These are phyloP conservation scores for Eustalomyia histrio DNA, from an alignment of 2,888 invertebrate genomes.

Conservation along the genomic window DNA sequence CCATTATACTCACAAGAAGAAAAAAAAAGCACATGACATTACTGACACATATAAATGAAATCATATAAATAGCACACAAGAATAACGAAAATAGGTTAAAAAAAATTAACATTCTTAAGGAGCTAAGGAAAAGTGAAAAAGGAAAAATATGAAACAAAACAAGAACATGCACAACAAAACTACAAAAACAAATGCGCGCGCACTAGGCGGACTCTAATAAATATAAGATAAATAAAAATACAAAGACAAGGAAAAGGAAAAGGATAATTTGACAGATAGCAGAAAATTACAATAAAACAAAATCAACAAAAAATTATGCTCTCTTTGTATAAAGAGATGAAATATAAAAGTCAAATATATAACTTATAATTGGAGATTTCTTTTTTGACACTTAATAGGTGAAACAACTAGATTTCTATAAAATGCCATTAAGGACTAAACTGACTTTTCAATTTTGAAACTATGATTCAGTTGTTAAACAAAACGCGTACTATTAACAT, in stretches of 20 bases:
- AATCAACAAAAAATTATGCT: background rate
- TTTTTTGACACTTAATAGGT: conserved; percentile 24
- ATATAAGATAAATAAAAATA: background rate
- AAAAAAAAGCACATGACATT: conserved; percentile 45
- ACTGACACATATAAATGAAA: conserved; percentile 53
- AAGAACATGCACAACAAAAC: background rate
- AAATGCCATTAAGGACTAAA: conserved; percentile 22
- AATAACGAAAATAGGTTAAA: conserved; percentile 3
- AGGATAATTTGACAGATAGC: conserved; percentile 44
- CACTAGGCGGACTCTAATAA: conserved; percentile 49
- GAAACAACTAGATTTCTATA: background rate
- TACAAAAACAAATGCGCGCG: conserved; percentile 54
- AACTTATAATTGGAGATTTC: background rate
- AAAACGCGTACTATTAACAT: conserved; percentile 59
- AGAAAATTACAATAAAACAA: background rate
- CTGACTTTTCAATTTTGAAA: conserved; percentile 33
- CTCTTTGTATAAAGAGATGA: background rate
- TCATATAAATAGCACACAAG: background rate
- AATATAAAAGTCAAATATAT: conserved; percentile 25
- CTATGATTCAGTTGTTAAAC: conserved; percentile 60
- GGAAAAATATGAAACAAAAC: conserved; percentile 32
- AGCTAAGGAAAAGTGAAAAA: background rate
- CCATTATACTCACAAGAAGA: background rate
- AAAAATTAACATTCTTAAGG: conserved; percentile 2
- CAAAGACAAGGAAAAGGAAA: background rate